Conservation (phyloP, 2,888 invertebrate genomes). For the Trachelus stipa region DNA sequence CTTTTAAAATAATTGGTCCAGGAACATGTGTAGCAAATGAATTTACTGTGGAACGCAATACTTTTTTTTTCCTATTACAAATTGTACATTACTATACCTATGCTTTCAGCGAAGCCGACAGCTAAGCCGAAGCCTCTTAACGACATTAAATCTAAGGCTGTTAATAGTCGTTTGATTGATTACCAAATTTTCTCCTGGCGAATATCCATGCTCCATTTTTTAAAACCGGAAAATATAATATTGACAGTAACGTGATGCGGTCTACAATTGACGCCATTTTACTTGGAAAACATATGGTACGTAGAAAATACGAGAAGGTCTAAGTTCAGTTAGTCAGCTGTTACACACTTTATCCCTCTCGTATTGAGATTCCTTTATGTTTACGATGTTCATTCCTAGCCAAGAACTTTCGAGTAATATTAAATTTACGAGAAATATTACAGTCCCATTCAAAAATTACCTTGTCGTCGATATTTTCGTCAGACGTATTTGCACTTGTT, state of each 20-base stretch:
- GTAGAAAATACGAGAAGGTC: not conserved
- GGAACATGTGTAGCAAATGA: too few relatives aligned
- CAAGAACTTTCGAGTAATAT: not conserved
- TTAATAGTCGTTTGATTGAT: conserved; percentile 8
- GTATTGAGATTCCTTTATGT: not conserved
- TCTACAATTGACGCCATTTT: not conserved
- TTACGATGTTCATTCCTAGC: not conserved
- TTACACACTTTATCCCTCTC: not conserved
- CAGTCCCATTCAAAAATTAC: not conserved
- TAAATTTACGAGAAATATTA: not conserved
- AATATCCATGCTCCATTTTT: conserved; percentile 46
- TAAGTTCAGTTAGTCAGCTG: not conserved
- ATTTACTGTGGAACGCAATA: not conserved
- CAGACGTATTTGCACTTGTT: not conserved
- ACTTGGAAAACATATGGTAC: not conserved
- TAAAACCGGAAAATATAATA: not conserved
- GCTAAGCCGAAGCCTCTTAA: not conserved
- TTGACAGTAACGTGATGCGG: not conserved
- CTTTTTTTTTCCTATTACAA: not conserved
- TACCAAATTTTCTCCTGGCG: conserved; percentile 50
- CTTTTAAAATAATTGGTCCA: too few relatives aligned
- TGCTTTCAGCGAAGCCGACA: not conserved
- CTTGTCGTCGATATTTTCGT: not conserved
- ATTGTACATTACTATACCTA: not conserved
- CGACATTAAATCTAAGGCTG: not conserved